phyloP scores from a whole-genome alignment of 2,113 vertebrate species.

The Zosterops borbonicus region DNA sequence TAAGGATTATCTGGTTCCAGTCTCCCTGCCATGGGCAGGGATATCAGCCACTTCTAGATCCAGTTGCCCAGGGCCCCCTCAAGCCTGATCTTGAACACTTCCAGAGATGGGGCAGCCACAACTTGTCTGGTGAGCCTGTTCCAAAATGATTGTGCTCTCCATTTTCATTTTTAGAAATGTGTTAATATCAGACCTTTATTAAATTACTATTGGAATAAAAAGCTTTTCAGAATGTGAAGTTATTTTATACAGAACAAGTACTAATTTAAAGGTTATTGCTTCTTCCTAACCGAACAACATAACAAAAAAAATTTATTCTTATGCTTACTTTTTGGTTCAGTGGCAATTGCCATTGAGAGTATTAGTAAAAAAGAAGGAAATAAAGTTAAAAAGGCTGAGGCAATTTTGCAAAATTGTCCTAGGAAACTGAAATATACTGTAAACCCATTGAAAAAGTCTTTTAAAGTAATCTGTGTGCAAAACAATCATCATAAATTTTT shows the following conservation, averaged over 20 bases:
- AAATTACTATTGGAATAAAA: neutral
- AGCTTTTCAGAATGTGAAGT: neutral
- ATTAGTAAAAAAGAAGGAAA: conserved; percentile 15
- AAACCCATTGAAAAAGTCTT: conserved; percentile 14
- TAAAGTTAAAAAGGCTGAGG: neutral
- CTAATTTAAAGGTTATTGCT: neutral
- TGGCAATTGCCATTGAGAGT: neutral
- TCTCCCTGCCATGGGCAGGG: neutral
- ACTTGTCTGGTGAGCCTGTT: neutral
- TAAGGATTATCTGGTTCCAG: neutral
- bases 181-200: neutral
- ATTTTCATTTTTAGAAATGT: neutral
- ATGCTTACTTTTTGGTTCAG: neutral
- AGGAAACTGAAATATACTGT: neutral
- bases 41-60: neutral
- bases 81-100: neutral
- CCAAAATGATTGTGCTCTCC: neutral
- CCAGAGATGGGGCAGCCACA: neutral
- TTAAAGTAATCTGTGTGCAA: conserved; percentile 30
- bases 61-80: neutral
- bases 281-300: neutral
- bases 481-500: neutral
- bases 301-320: neutral
- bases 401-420: neutral
- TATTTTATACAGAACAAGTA: neutral